Evolutionary conservation across 2,113 vertebrate species (phyloP).

Genomic region (Eupsittula cactorum): DNA sequence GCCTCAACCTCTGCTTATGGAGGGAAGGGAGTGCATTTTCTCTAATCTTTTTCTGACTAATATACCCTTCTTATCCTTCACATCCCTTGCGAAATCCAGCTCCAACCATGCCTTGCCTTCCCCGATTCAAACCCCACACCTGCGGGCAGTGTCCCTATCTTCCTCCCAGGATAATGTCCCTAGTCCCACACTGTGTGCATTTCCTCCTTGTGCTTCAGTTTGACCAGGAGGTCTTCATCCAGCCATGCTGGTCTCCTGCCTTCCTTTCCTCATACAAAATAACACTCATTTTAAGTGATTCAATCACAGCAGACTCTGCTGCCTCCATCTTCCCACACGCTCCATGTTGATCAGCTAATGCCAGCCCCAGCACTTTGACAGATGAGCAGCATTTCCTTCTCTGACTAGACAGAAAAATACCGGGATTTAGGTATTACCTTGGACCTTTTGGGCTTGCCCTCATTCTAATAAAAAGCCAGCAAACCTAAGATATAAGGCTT

Average conservation of each 20-base stretch:
- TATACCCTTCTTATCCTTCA: not conserved
- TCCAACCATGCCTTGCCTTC: rapidly evolving
- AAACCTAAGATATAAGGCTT: not conserved
- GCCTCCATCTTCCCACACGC: not conserved
- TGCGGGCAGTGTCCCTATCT: not conserved
- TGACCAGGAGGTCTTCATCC: not conserved
- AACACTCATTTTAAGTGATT: not conserved
- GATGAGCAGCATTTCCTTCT: not conserved
- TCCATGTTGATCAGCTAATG: not conserved
- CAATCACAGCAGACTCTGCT: not conserved
- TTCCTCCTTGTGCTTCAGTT: not conserved
- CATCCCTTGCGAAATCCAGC: not conserved
- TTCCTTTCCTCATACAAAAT: not conserved
- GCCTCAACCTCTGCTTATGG: not conserved
- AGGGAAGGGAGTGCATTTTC: not conserved
- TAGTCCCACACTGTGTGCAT: rapidly evolving
- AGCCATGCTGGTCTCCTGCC: not conserved
- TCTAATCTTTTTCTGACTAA: not conserved
- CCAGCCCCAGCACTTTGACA: not conserved
- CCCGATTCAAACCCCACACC: not conserved
- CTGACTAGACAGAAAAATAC: not conserved
- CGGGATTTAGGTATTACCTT: not conserved
- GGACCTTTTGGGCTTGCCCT: not conserved
- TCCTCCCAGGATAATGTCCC: not conserved
- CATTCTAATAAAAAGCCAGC: not conserved